A percentile compares a stretch with the other conserved stretches of the same genome.
phyloP scores from a whole-genome alignment of 1,140 invertebrate genomes.

The Cephus cinctus region DNA sequence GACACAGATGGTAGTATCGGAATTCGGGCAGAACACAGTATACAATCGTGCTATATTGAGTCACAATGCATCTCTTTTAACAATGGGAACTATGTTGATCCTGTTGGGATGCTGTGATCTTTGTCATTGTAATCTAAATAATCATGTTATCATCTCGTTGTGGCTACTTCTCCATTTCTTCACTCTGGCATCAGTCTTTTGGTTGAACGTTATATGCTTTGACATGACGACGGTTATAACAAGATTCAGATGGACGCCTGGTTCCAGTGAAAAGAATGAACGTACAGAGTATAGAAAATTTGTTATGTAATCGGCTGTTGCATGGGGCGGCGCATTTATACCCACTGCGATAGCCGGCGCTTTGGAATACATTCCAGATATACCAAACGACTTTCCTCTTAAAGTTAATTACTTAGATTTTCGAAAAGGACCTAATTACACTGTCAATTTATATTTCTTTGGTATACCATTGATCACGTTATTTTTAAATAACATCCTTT shows the following conservation, averaged over 20 bases:
- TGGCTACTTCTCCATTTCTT: slow-evolving; percentile 43
- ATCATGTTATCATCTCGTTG: slow-evolving; percentile 19
- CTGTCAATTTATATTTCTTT: slow-evolving; percentile 40
- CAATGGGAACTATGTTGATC: slow-evolving; percentile 25
- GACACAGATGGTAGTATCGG: slow-evolving; percentile 33
- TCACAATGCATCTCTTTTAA: slow-evolving; percentile 38
- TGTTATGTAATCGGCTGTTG: slow-evolving; percentile 26
- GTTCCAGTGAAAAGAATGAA: slow-evolving; percentile 4
- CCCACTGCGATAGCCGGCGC: slow-evolving; percentile 28
- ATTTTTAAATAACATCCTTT: slow-evolving; percentile 36
- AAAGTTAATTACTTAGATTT: slow-evolving; percentile 35
- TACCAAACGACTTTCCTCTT: slow-evolving; percentile 28
- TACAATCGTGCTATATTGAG: slow-evolving; percentile 39
- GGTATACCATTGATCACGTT: slow-evolving; percentile 31
- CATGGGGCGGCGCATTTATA: slow-evolving; percentile 26
- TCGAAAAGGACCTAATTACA: slow-evolving; percentile 21
- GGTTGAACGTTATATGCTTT: slow-evolving; percentile 43
- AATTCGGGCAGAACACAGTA: slow-evolving; percentile 29
- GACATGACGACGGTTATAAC: slow-evolving; percentile 43
- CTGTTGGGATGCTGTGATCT: slow-evolving; percentile 31
- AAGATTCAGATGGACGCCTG: slow-evolving; percentile 30
- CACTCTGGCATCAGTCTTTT: slow-evolving; percentile 39
- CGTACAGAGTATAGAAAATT: slow-evolving; percentile 25
- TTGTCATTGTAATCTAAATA: slow-evolving; percentile 19
- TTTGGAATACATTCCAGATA: slow-evolving; percentile 32